phyloP scores from a whole-genome alignment of 2,888 invertebrate species.

The Epinotia brunnichana region DNA sequence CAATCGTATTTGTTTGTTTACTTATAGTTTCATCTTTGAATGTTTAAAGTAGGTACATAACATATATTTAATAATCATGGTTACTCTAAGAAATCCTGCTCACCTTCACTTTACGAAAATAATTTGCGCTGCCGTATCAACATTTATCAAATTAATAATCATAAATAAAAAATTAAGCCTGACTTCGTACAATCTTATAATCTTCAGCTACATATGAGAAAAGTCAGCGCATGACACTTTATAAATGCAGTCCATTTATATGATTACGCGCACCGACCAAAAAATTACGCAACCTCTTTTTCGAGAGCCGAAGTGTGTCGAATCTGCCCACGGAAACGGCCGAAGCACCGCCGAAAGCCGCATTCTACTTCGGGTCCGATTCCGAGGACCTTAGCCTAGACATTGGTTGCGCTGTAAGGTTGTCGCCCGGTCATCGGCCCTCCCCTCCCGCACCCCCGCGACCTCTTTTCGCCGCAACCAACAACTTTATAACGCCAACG shows the following conservation, averaged over 20 bases:
- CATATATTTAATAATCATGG: too few species aligned
- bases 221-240: neutral
- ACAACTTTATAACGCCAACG: constrained; percentile 62
- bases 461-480: constrained; percentile 71
- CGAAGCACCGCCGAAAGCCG: constrained; percentile 57
- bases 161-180: neutral
- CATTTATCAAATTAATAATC: neutral
- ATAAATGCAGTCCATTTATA: constrained; percentile 28
- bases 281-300: constrained; percentile 67
- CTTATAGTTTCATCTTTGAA: too few species aligned
- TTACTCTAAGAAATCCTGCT: too few species aligned
- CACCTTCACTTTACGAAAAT: neutral
- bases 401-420: constrained; percentile 75
- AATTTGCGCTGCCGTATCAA: neutral
- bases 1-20: too few species aligned
- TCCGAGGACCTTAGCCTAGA: constrained; percentile 79
- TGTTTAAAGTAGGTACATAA: too few species aligned
- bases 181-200: neutral
- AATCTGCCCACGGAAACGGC: constrained; percentile 62
- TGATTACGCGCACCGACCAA: constrained; percentile 37
- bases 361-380: constrained; percentile 67
- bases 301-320: constrained; percentile 65
- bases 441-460: constrained; percentile 66
- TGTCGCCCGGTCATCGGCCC: constrained; percentile 78
- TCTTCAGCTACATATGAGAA: constrained; percentile 1